phyloP scores from a whole-genome alignment of 2,797 vertebrate genomes.

The Pampus argenteus region DNA sequence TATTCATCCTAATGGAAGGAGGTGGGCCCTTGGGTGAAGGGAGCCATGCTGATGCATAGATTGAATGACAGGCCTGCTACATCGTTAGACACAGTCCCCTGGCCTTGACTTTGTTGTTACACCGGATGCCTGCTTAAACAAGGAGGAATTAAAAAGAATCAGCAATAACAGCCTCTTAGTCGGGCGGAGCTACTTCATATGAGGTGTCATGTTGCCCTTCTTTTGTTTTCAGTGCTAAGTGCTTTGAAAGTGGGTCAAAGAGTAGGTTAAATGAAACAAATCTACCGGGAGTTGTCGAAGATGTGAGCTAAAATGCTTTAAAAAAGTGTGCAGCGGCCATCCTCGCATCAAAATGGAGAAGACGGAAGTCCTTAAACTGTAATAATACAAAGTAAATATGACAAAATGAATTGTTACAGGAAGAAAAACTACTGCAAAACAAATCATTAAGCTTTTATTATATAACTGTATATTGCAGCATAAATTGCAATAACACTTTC shows the following conservation, averaged over 20 bases:
- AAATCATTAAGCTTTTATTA: not conserved
- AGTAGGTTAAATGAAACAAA: conserved; percentile 60
- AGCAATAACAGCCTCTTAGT: conserved; percentile 25
- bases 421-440: not conserved
- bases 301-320: conserved; percentile 26
- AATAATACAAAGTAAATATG: conserved; percentile 2
- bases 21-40: conserved; percentile 60
- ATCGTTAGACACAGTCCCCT: conserved; percentile 60
- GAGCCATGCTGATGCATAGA: conserved; percentile 27
- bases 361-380: not conserved
- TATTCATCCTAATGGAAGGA: conserved; percentile 70
- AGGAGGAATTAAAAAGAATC: conserved; percentile 59
- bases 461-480: not conserved
- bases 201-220: conserved; percentile 51
- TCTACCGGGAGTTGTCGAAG: conserved; percentile 45
- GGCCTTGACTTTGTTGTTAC: conserved; percentile 61
- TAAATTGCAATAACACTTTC: conserved; percentile 4
- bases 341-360: conserved; percentile 7
- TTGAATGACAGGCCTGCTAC: conserved; percentile 59
- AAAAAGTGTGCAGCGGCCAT: conserved; percentile 16
- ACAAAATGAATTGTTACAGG: not conserved
- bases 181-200: conserved; percentile 42
- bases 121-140: conserved; percentile 46
- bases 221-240: conserved; percentile 52
- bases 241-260: conserved; percentile 69